Conservation (phyloP, 2,113 vertebrate species). For the Apteryx owenii region DNA sequence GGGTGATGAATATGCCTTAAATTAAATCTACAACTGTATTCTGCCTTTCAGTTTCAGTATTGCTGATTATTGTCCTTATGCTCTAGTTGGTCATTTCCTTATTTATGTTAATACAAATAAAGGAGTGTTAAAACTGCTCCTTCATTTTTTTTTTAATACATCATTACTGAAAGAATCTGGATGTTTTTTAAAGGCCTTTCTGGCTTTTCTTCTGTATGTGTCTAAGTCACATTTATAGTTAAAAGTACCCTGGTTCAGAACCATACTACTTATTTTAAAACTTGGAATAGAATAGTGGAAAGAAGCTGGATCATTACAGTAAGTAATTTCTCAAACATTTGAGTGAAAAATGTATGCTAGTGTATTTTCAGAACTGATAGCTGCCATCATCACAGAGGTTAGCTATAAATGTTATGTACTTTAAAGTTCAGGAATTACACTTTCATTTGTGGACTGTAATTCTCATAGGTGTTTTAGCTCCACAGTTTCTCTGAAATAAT, state of each 20-base stretch:
- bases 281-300: no score
- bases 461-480: background rate
- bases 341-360: background rate
- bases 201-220: accelerated
- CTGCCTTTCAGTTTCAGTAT: accelerated
- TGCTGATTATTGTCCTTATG: background rate
- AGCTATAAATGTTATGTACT: accelerated
- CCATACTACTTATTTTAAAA: background rate
- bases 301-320: background rate
- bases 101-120: background rate
- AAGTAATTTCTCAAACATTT: background rate
- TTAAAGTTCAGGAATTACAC: background rate
- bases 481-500: background rate
- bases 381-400: accelerated
- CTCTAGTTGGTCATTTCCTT: accelerated
- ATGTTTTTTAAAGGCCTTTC: background rate
- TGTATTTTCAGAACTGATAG: background rate
- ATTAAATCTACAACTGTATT: accelerated
- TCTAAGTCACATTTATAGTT: accelerated
- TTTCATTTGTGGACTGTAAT: background rate
- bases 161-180: background rate
- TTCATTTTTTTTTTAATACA: background rate
- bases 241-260: background rate
- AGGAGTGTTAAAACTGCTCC: background rate
- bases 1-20: accelerated